These are phyloP conservation scores for Trichogramma pretiosum DNA, from an alignment of 1,140 invertebrate species.

Conservation along the genomic window DNA sequence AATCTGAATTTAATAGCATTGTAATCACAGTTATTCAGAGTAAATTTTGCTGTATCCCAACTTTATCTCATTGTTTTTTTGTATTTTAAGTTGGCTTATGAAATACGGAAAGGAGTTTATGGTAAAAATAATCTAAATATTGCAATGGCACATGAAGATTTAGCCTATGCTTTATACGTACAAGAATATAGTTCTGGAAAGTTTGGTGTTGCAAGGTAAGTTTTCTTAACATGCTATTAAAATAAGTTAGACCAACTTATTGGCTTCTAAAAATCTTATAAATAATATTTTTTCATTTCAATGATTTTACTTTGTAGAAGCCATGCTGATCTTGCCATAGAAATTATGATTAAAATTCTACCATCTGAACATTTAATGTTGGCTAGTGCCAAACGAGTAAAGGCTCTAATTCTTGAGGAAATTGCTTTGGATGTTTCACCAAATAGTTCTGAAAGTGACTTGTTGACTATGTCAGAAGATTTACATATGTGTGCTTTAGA, in stretches of 20 bases:
- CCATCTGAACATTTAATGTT: slow-evolving; percentile 74
- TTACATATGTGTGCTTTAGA: slow-evolving; percentile 72
- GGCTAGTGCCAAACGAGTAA: slow-evolving; percentile 80
- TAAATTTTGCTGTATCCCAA: too few species aligned
- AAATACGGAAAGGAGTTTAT: slow-evolving; percentile 67
- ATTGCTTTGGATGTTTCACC: slow-evolving; percentile 73
- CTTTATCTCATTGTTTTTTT: slow-evolving; percentile 18
- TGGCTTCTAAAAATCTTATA: neutral
- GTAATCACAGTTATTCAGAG: too few species aligned
- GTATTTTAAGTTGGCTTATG: slow-evolving; percentile 58
- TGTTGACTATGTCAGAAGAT: slow-evolving; percentile 66
- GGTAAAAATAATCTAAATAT: slow-evolving; percentile 77
- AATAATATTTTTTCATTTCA: slow-evolving; percentile 2
- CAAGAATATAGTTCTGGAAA: slow-evolving; percentile 81
- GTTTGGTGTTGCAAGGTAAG: slow-evolving; percentile 64
- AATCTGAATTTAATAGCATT: neutral
- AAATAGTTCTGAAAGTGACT: slow-evolving; percentile 41
- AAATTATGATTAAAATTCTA: slow-evolving; percentile 68
- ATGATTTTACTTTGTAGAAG: slow-evolving; percentile 46
- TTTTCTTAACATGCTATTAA: slow-evolving; percentile 4
- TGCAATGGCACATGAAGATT: slow-evolving; percentile 78
- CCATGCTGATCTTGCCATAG: slow-evolving; percentile 74
- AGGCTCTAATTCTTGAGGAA: slow-evolving; percentile 86
- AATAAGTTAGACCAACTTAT: slow-evolving; percentile 7
- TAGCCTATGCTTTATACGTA: slow-evolving; percentile 86